phyloP scores from a whole-genome alignment of 2,797 vertebrate species.

The Enteromius paludinosus region DNA sequence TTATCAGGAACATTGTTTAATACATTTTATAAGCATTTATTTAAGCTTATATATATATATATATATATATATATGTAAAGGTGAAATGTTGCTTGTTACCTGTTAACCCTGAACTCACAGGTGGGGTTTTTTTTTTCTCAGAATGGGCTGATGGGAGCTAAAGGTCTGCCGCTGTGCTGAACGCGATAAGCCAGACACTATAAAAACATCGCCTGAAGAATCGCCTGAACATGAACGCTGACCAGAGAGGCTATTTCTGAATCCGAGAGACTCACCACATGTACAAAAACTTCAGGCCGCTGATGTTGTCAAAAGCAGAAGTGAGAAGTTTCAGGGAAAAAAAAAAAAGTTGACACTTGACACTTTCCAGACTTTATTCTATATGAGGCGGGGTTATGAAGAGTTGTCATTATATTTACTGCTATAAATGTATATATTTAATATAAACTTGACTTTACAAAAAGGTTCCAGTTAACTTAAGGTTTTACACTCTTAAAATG shows the following conservation, averaged over 20 bases:
- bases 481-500: background rate
- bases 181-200: slow-evolving; percentile 75
- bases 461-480: background rate
- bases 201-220: slow-evolving; percentile 75
- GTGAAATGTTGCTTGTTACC: slow-evolving; percentile 4
- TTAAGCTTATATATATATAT: background rate
- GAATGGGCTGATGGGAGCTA: slow-evolving; percentile 40
- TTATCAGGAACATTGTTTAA: background rate
- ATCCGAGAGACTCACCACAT: slow-evolving; percentile 78
- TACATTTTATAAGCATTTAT: background rate
- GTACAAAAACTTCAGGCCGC: slow-evolving; percentile 72
- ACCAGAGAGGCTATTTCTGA: slow-evolving; percentile 80
- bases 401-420: background rate
- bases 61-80: background rate
- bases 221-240: slow-evolving; percentile 74
- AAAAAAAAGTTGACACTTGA: slow-evolving; percentile 67
- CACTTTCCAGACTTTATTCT: slow-evolving; percentile 69
- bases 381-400: slow-evolving; percentile 15
- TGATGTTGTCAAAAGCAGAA: slow-evolving; percentile 84
- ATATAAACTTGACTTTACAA: background rate
- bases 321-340: slow-evolving; percentile 84
- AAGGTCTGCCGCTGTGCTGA: slow-evolving; percentile 65
- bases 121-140: slow-evolving; percentile 29
- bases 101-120: slow-evolving; percentile 5
- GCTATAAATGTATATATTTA: background rate